These are phyloP conservation scores for Brachypteracias leptosomus DNA, from an alignment of 2,113 vertebrate species.

Conservation along the genomic window DNA sequence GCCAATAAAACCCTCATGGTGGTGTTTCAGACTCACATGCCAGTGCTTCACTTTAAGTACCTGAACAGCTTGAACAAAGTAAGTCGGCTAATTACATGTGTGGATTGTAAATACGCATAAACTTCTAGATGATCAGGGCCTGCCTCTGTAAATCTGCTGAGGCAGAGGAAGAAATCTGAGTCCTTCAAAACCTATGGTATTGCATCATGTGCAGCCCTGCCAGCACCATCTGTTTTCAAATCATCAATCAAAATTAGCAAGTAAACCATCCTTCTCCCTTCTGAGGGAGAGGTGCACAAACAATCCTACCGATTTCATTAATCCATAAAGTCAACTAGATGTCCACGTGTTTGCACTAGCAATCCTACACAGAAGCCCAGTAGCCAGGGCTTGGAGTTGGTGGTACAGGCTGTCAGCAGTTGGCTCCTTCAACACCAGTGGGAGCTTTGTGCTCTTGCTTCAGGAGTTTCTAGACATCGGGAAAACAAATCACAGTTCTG, in stretches of 20 bases:
- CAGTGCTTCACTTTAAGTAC: neutral
- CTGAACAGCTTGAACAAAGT: neutral
- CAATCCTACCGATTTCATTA: neutral
- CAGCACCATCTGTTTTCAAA: neutral
- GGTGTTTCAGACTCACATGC: neutral
- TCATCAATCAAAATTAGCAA: neutral
- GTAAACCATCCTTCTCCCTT: neutral
- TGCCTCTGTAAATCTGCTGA: neutral
- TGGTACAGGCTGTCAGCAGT: neutral
- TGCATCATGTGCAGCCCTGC: neutral
- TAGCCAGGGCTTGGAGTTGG: neutral
- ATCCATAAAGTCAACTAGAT: neutral
- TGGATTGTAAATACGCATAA: neutral
- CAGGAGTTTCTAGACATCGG: neutral
- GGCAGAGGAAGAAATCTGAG: neutral
- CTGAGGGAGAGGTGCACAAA: neutral
- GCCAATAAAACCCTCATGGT: neutral
- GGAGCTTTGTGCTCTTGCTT: neutral
- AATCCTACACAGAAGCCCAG: neutral
- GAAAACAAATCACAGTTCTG: neutral
- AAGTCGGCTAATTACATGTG: neutral
- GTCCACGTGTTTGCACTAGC: accelerated
- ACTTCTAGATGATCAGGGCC: neutral
- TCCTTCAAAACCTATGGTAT: neutral
- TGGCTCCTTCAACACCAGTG: neutral